Conservation (phyloP, 2,888 invertebrate species). For the Dysmachus trigonus region DNA sequence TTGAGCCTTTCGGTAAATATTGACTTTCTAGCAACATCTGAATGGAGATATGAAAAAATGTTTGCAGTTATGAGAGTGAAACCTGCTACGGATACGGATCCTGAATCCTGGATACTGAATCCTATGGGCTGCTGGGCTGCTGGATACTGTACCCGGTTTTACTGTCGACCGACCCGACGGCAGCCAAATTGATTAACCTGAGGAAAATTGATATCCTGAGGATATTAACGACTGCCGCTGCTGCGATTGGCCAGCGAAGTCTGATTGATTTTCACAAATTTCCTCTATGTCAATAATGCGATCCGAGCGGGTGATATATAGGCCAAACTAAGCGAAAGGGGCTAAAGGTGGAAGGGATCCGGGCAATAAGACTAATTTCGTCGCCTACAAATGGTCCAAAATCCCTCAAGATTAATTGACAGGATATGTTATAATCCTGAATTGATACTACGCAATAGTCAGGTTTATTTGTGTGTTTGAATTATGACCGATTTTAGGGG, state of each 20-base stretch:
- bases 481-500: neutral
- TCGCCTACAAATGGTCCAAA: neutral
- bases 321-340: too few relatives aligned
- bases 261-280: neutral
- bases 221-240: neutral
- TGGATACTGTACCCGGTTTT: neutral
- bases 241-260: neutral
- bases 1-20: conserved; percentile 42
- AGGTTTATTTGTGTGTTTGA: neutral
- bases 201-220: neutral
- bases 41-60: conserved; percentile 26
- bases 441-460: neutral
- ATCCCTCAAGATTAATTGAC: neutral
- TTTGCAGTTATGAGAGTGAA: conserved; percentile 25
- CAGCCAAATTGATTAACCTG: neutral
- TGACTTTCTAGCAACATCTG: conserved; percentile 38
- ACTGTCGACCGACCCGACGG: neutral
- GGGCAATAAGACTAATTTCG: neutral
- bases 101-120: neutral
- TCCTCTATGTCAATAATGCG: neutral
- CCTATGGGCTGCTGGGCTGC: neutral
- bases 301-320: neutral
- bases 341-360: neutral
- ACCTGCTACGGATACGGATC: neutral
- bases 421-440: neutral